Evolutionary conservation across 2,113 vertebrate genomes (phyloP), one percentile per base, ranked within the genome.

Genomic region (Pipa parva): DNA sequence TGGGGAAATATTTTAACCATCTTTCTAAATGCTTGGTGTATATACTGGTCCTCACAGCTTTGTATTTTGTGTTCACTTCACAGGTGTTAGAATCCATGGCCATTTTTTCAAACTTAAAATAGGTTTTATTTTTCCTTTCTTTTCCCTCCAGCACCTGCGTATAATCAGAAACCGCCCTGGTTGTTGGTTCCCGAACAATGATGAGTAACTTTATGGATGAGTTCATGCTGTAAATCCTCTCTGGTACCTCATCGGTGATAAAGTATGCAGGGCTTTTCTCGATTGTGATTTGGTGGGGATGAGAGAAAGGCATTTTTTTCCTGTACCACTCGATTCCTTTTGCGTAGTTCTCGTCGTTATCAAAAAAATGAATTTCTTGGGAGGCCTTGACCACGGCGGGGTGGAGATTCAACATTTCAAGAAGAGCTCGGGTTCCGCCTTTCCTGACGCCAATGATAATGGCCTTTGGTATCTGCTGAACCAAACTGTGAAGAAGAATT

Each of bases 211-310:
- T 97, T 83, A 97, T 91, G 82, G 95, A 96, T 42, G 93, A 94
- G 82, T 97, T 96, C 95, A 98, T 97, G 84, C 92, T 93, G 81
- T 95, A 97, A 84, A 98, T 97, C 80, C 95, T 92, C 84, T 97
- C 94, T 2, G 95, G 95, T 76, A 97, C 95, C 78, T 96, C 92
- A 77, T 97, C 94, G 0, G 95, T 97, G 79, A 95, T 96, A 75
- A 98, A 98, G 81, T 98, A 98, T 0, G 95, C 95, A 0, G 95
- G 95, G 77, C 94, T 98, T 80, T 98, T 98, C 81, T 98, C 95
- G 62, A 98, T 96, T 56, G 95, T 98, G 81, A 95, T 96, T 85
- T 98, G 95, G 80, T 94, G 87, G 60, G 91, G 91, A 78, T 95
- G 93, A 73, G 95, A 98, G 78, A 94, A 94, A 68, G 95, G 95